Evolutionary conservation across 2,888 invertebrate species (phyloP), one percentile per base, ranked within the genome.

Genomic region (Hydropsyche betteni): DNA sequence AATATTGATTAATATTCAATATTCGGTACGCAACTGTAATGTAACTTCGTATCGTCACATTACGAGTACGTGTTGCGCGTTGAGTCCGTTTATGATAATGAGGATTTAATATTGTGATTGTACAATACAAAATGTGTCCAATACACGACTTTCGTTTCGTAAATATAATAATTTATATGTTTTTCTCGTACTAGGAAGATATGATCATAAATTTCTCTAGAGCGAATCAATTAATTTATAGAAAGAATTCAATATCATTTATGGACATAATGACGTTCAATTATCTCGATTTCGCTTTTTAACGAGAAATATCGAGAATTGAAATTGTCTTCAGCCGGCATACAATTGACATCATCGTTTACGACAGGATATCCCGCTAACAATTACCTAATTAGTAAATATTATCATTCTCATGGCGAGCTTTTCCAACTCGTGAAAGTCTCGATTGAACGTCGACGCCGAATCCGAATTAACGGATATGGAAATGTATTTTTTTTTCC

Each of bases 351-450:
- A 33, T 61, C 61, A 61, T 61, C 61, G 33, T 16, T 61, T 16
- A 61, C 4, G 33, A 33, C 61, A 61, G 61, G 61, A 61, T 61
- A 14, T 61, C 61, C 61, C 61, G 61, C 61, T 3, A 61, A 16
- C 61, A 33, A 61, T 61, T 61, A 61, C 16, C 61, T 61, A 61
- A 61, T 61, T 61, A 24, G 10, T 61, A 51, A 51, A 51, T 51
- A 61, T 61, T 16, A 61, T 10, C 24, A 61, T 10, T 16, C 61
- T 24, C 44, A 4, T 4, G 10, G 10, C 44, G 7, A 44, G 7
- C 44, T 44, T 44, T 44, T 10, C 6, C 44, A 10, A 44, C 44
- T 44, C 44, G 44, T 44, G 44, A 44, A 44, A 44, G 44, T 44
- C 44, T 44, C 44, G 44, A 4, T 44, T 44, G 7, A 44, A 44